phyloP scores from a whole-genome alignment of 1,140 invertebrate species.

The silkworm (Bombyx mori) region ASM3026992v2 NC_085121.1:6425501-6426000 shows the following conservation, averaged over 20 bases:
- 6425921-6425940: not conserved
- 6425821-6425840: conserved; percentile 72
- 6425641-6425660: conserved; percentile 86
- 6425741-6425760: conserved; percentile 82
- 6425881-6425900: too few relatives aligned
- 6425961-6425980: conserved; percentile 30
- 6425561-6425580: too few relatives aligned
- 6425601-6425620: not conserved
- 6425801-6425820: conserved; percentile 81
- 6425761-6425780: conserved; percentile 83
- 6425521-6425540: conserved; percentile 78
- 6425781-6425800: conserved; percentile 88
- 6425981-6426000: conserved; percentile 19
- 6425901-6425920: not conserved
- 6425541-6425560: conserved; percentile 17
- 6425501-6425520: conserved; percentile 81
- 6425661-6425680: conserved; percentile 84
- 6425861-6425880: too few relatives aligned
- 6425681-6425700: conserved; percentile 64
- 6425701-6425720: conserved; percentile 88
- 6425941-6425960: conserved; percentile 31
- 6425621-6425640: conserved; percentile 64
- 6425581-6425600: too few relatives aligned
- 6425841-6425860: not conserved
- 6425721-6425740: conserved; percentile 75